phyloP scores from a whole-genome alignment of 2,888 invertebrate genomes.

The Nomada ferruginata region DNA sequence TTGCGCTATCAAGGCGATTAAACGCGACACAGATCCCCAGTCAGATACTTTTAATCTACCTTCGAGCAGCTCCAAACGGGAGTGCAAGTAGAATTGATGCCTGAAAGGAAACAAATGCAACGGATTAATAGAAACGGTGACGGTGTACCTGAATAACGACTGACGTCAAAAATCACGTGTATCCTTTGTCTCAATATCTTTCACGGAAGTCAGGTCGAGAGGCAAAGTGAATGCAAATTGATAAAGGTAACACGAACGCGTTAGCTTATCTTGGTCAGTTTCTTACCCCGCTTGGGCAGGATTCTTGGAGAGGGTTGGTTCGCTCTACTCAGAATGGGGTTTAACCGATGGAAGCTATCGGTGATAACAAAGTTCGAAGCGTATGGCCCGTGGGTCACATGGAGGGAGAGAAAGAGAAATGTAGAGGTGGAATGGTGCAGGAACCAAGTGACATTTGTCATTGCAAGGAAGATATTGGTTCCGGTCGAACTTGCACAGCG shows the following conservation, averaged over 20 bases:
- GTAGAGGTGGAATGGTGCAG: not conserved
- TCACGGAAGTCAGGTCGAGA: too few relatives aligned
- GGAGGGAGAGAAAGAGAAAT: too few relatives aligned
- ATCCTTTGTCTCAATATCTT: too few relatives aligned
- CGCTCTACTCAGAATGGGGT: not conserved
- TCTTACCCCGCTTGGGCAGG: too few relatives aligned
- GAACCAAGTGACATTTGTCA: slow-evolving; percentile 63
- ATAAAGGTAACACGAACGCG: too few relatives aligned
- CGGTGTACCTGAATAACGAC: too few relatives aligned
- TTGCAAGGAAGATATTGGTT: slow-evolving; percentile 56
- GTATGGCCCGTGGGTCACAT: not conserved
- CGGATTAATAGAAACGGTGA: too few relatives aligned
- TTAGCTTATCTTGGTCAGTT: too few relatives aligned
- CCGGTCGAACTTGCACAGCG: slow-evolving; percentile 35
- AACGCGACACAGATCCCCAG: slow-evolving; percentile 88
- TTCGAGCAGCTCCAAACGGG: slow-evolving; percentile 90
- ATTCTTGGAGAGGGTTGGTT: too few relatives aligned
- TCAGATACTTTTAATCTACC: slow-evolving; percentile 90
- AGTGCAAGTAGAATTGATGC: slow-evolving; percentile 94
- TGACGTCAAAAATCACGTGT: too few relatives aligned
- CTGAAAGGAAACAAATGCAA: slow-evolving; percentile 78
- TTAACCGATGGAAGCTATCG: slow-evolving; percentile 39
- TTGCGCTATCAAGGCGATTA: slow-evolving; percentile 91
- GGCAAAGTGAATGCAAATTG: too few relatives aligned
- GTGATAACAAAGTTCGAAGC: slow-evolving; percentile 44